phyloP scores from a whole-genome alignment of 30 jellyfish, hydroid and myxozoan genomes.

The Turritopsis rubra region DNA sequence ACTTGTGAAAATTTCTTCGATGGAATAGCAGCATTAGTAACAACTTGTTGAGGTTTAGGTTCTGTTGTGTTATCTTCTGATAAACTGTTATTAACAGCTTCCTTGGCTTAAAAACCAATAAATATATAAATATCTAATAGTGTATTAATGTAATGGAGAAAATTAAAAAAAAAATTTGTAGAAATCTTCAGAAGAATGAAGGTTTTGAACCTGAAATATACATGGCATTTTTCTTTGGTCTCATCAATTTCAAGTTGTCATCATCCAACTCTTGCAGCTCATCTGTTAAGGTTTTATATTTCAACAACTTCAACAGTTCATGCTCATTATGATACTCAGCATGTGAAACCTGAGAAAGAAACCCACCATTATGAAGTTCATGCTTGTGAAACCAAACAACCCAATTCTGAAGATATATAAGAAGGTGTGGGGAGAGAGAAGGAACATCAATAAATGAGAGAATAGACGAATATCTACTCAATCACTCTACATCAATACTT shows the following conservation, averaged over 20 bases:
- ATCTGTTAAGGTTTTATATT: constrained; percentile 35
- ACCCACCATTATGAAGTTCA: neutral
- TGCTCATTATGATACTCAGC: neutral
- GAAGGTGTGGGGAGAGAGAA: neutral
- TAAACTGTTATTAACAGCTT: constrained; percentile 46
- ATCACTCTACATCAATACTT: too few species aligned
- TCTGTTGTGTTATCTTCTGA: constrained; percentile 19
- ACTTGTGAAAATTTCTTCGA: constrained; percentile 72
- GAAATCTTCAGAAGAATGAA: too few species aligned
- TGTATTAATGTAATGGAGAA: too few species aligned
- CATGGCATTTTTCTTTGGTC: constrained; percentile 12
- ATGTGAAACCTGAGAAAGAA: constrained; percentile 2
- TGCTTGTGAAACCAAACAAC: too few species aligned
- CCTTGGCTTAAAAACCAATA: constrained; percentile 43
- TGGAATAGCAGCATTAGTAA: constrained; percentile 38
- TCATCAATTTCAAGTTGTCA: constrained; percentile 32
- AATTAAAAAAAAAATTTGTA: too few species aligned
- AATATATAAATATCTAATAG: neutral
- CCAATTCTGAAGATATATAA: neutral
- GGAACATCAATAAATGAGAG: too few species aligned
- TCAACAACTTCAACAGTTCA: constrained; percentile 23
- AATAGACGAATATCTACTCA: neutral
- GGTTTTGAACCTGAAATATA: neutral
- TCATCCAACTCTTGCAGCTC: constrained; percentile 69
- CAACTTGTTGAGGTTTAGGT: constrained; percentile 37